A percentile compares a stretch with the other conserved stretches of the same genome.
Conservation (phyloP, 2,113 vertebrate genomes). For the Macquaria australasica region DNA sequence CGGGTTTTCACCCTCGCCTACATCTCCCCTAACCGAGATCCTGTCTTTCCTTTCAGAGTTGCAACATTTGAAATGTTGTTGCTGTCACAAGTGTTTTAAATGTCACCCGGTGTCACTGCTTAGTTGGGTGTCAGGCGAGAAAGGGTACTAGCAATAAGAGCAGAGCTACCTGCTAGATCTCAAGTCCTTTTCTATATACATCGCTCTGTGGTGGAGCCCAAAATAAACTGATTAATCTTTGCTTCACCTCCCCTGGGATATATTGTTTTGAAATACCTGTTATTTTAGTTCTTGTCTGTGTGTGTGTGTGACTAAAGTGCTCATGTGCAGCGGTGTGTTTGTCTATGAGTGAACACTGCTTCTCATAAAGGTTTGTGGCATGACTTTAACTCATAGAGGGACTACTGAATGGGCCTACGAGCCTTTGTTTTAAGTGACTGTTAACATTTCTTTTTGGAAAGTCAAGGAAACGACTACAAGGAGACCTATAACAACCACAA, state of each 20-base stretch:
- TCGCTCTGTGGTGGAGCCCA: background rate
- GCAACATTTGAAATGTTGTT: slow-evolving; percentile 58
- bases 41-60: slow-evolving; percentile 15
- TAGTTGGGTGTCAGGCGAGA: slow-evolving; percentile 39
- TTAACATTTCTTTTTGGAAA: background rate
- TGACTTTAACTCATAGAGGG: background rate
- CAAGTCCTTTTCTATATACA: slow-evolving; percentile 16
- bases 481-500: background rate
- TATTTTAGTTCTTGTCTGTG: slow-evolving; percentile 22
- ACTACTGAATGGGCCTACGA: background rate
- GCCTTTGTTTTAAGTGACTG: background rate
- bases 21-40: slow-evolving; percentile 2
- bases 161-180: slow-evolving; percentile 48
- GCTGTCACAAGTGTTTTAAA: slow-evolving; percentile 61
- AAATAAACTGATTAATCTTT: slow-evolving; percentile 70
- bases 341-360: slow-evolving; percentile 12
- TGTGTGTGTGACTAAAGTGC: background rate
- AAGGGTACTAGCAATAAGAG: slow-evolving; percentile 45
- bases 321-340: slow-evolving; percentile 9
- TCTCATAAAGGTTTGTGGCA: slow-evolving; percentile 30
- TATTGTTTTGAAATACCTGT: slow-evolving; percentile 51
- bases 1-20: slow-evolving; percentile 8
- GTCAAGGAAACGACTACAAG: background rate
- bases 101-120: slow-evolving; percentile 64
- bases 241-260: slow-evolving; percentile 44